Evolutionary conservation across 2,797 vertebrate species (phyloP).

Genomic region (Cygnus olor): DNA sequence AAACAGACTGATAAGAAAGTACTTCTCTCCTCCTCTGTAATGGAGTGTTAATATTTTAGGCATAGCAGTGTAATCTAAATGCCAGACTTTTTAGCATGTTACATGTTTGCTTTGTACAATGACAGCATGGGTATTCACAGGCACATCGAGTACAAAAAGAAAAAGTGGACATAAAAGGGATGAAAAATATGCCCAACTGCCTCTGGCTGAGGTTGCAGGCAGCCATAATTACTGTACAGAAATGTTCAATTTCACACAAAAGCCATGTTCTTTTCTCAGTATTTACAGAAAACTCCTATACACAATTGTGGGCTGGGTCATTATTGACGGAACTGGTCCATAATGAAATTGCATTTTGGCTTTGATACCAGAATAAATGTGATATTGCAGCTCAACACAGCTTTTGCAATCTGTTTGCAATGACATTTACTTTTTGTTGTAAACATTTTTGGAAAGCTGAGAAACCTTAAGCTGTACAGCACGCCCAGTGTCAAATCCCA

Average conservation of each 20-base stretch:
- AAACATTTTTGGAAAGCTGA: constrained; percentile 38
- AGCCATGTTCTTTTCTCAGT: neutral
- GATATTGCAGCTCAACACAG: neutral
- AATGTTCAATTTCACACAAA: neutral
- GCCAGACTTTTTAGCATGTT: neutral
- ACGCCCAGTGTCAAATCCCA: neutral
- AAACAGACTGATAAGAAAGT: neutral
- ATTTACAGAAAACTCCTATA: neutral
- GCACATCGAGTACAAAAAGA: neutral
- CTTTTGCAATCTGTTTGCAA: constrained; percentile 18
- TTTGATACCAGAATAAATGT: neutral
- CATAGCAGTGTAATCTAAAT: neutral
- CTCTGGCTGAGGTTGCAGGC: neutral
- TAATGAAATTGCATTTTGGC: constrained; percentile 29
- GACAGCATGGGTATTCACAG: neutral
- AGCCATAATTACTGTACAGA: neutral
- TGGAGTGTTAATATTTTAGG: neutral
- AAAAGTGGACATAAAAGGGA: neutral
- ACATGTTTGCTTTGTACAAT: neutral
- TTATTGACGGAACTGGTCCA: neutral
- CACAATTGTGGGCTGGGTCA: neutral
- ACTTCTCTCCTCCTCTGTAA: neutral
- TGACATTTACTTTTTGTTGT: constrained; percentile 26
- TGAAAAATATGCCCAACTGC: neutral
- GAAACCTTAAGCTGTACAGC: neutral